A percentile compares a stretch with the other conserved stretches of the same genome.
Evolutionary conservation across 2,797 vertebrate species (phyloP).

Genomic region (Crenuchus spilurus): DNA sequence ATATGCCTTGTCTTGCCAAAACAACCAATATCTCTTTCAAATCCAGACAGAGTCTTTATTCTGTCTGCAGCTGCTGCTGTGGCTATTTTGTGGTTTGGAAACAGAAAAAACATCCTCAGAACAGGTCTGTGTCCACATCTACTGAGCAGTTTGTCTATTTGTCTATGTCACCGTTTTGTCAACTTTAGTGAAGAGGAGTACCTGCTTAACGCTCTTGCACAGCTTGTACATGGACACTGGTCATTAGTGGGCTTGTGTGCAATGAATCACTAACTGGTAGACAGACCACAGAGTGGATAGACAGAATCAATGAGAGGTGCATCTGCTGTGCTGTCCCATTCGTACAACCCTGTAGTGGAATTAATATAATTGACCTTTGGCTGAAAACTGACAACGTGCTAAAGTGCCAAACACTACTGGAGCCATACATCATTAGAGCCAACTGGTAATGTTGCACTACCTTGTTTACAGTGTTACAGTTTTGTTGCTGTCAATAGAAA

Average conservation of each 20-base stretch:
- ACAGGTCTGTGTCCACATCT: constrained; percentile 23
- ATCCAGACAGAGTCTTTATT: not conserved
- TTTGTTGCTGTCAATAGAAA: no score
- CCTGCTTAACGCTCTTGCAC: constrained; percentile 45
- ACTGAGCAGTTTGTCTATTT: constrained; percentile 34
- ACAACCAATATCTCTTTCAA: not conserved
- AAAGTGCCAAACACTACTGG: constrained; percentile 16
- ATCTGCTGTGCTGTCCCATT: constrained; percentile 37
- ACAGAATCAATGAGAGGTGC: constrained; percentile 43
- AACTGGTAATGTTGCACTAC: constrained; percentile 1
- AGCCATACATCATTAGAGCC: constrained; percentile 34
- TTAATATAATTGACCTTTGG: constrained; percentile 53
- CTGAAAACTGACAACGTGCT: constrained; percentile 46
- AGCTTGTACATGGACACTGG: constrained; percentile 46
- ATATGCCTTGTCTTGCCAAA: not conserved
- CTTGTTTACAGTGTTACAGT: constrained; percentile 23
- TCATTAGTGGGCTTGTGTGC: constrained; percentile 41
- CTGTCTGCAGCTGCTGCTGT: not conserved
- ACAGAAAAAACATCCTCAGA: constrained; percentile 30
- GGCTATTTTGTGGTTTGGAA: constrained; percentile 9
- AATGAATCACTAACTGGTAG: constrained; percentile 56
- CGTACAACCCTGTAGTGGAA: constrained; percentile 32
- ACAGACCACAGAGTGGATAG: constrained; percentile 40
- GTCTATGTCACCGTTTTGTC: constrained; percentile 49
- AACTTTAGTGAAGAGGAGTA: constrained; percentile 44